Evolutionary conservation across 2,888 invertebrate genomes (phyloP).

Genomic region (Lepidochrysops patricia): DNA sequence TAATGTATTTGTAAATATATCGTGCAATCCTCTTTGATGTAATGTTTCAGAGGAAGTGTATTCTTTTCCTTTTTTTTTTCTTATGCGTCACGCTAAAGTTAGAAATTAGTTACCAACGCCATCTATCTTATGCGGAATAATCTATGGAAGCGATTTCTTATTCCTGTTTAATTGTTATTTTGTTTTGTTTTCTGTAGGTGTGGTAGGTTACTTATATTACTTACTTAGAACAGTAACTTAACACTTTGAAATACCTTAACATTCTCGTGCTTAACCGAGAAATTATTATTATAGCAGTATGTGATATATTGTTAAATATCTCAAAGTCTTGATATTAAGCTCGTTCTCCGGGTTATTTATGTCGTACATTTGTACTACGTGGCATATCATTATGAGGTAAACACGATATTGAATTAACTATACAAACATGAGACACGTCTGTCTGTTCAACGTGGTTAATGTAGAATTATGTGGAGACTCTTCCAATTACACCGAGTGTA

Average conservation of each 20-base stretch:
- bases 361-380: slow-evolving; percentile 29
- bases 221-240: background rate
- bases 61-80: no score
- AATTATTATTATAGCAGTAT: background rate
- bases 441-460: background rate
- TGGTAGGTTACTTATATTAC: no score
- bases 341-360: slow-evolving; percentile 26
- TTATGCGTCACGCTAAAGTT: no score
- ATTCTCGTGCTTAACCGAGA: background rate
- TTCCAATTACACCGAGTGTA: background rate
- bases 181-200: no score
- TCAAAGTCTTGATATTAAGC: background rate
- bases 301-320: background rate
- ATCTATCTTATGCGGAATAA: no score
- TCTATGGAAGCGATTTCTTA: no score
- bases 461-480: slow-evolving; percentile 1
- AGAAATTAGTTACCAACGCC: no score
- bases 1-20: background rate
- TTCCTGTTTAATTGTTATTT: no score
- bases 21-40: background rate
- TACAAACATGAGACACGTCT: slow-evolving; percentile 1
- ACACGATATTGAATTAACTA: slow-evolving; percentile 25
- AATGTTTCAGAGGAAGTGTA: background rate
- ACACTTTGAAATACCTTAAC: no score
- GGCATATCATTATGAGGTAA: slow-evolving; percentile 25